phyloP scores from a whole-genome alignment of 2,797 vertebrate genomes.

The Champsocephalus esox region DNA sequence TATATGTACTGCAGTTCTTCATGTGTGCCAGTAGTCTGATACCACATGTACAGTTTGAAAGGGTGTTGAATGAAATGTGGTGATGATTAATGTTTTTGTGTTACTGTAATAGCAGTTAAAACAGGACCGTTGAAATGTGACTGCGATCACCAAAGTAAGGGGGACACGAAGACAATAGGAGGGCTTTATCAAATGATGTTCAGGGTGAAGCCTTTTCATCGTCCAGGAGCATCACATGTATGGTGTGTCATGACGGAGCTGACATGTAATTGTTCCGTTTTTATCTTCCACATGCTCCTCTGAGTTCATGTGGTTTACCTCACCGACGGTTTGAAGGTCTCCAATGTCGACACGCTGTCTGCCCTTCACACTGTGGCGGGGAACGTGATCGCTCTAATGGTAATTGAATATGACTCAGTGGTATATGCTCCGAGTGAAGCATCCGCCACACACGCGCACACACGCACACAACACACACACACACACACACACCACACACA shows the following conservation, averaged over 20 bases:
- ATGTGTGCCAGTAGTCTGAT: too few species aligned
- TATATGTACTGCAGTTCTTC: too few species aligned
- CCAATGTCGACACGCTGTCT: not conserved
- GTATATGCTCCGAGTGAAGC: not conserved
- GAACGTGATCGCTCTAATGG: constrained; percentile 9
- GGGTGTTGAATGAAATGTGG: too few species aligned
- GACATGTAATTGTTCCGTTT: not conserved
- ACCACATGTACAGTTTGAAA: too few species aligned
- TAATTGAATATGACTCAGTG: constrained; percentile 23
- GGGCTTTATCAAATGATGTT: too few species aligned
- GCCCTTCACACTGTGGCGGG: constrained; percentile 20
- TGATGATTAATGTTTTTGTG: too few species aligned
- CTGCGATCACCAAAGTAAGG: too few species aligned
- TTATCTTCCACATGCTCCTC: not conserved
- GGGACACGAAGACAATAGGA: too few species aligned
- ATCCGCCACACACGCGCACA: not conserved
- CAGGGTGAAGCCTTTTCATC: too few species aligned
- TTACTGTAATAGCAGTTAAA: too few species aligned
- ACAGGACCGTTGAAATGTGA: too few species aligned
- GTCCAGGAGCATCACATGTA: not conserved
- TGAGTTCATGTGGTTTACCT: constrained; percentile 5
- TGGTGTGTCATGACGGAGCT: not conserved
- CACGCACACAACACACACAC: not conserved
- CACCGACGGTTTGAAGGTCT: constrained; percentile 4
- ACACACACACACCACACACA: not conserved